Evolutionary conservation across 2,797 vertebrate species (phyloP).

Genomic region (Mallotus villosus): DNA sequence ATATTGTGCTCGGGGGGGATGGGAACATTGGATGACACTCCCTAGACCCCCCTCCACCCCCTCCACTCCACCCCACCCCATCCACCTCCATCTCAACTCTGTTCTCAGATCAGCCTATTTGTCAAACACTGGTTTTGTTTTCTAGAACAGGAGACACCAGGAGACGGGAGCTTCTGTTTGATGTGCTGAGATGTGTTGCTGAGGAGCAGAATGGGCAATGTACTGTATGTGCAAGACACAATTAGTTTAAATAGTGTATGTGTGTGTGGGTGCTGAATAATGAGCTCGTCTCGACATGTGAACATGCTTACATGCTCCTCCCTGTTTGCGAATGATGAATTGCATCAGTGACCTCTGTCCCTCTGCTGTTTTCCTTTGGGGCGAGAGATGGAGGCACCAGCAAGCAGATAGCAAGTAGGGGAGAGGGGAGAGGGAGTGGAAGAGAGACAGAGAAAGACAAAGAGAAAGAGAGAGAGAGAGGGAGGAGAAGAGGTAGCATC

Average conservation of each 20-base stretch:
- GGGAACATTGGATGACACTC: slow-evolving; percentile 27
- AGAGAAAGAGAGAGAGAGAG: not conserved
- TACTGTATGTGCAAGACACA: not conserved
- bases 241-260: not conserved
- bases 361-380: not conserved
- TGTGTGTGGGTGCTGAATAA: not conserved
- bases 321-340: not conserved
- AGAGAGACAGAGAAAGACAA: too few relatives aligned
- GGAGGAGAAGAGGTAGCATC: not conserved
- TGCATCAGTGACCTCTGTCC: not conserved
- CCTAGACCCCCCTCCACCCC: not conserved
- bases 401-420: not conserved
- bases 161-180: slow-evolving; percentile 34
- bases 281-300: not conserved
- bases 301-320: not conserved
- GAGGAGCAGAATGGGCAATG: not conserved
- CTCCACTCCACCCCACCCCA: slow-evolving; percentile 15
- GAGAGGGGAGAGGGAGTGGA: not conserved
- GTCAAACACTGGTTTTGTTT: slow-evolving; percentile 42
- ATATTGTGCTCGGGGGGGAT: slow-evolving; percentile 40
- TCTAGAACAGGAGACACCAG: slow-evolving; percentile 14
- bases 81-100: slow-evolving; percentile 44
- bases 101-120: slow-evolving; percentile 61
- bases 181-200: slow-evolving; percentile 13
- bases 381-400: not conserved